A percentile compares a stretch with the other conserved stretches of the same genome.
phyloP scores from a whole-genome alignment of 2,113 vertebrate species.

The Psittacula cyanocephala region DNA sequence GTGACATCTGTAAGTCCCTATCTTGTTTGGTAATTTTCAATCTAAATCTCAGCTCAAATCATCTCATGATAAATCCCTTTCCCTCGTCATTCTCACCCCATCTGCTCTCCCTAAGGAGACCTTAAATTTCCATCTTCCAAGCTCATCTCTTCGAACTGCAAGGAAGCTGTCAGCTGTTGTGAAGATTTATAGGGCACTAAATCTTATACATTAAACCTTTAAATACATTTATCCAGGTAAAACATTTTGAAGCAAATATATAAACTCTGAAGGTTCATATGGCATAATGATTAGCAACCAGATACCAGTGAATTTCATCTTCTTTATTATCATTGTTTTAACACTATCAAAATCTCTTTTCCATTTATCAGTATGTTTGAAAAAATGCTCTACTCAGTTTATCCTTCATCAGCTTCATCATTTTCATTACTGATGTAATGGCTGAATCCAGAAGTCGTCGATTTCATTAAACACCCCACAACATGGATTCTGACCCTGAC shows the following conservation, averaged over 20 bases:
- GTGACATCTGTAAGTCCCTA: conserved; percentile 63
- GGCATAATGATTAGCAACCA: conserved; percentile 66
- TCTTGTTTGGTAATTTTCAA: conserved; percentile 67
- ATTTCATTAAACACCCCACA: background rate
- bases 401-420: background rate
- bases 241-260: conserved; percentile 53
- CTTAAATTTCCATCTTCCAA: conserved; percentile 59
- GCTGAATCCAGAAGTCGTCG: background rate
- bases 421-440: background rate
- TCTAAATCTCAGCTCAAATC: conserved; percentile 63
- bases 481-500: background rate
- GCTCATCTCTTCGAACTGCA: conserved; percentile 37
- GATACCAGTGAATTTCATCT: conserved; percentile 27
- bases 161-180: conserved; percentile 66
- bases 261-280: conserved; percentile 44
- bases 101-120: conserved; percentile 36
- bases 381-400: background rate
- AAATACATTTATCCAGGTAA: conserved; percentile 68
- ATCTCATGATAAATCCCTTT: conserved; percentile 62
- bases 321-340: conserved; percentile 52
- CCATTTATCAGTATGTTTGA: background rate
- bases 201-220: conserved; percentile 62
- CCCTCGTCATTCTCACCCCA: conserved; percentile 66
- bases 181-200: conserved; percentile 68
- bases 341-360: conserved; percentile 34